phyloP scores from a whole-genome alignment of 2,797 vertebrate species.

The Loriculus beryllinus region DNA sequence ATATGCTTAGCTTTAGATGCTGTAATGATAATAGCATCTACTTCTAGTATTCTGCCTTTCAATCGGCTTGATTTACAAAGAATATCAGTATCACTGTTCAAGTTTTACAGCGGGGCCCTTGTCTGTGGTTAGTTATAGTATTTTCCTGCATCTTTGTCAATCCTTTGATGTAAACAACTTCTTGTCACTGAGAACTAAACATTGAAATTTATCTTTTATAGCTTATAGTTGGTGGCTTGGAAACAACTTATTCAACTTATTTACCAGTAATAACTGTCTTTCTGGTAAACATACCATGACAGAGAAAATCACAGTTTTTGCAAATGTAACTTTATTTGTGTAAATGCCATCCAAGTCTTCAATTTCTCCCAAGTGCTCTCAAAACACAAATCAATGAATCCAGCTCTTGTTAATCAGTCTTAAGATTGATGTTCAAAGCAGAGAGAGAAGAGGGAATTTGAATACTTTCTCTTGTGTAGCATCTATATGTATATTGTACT shows the following conservation, averaged over 20 bases:
- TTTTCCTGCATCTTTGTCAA: background rate
- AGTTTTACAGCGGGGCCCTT: background rate
- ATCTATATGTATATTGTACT: background rate
- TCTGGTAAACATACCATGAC: background rate
- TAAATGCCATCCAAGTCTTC: background rate
- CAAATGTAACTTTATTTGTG: background rate
- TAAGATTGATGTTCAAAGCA: background rate
- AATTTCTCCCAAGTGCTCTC: background rate
- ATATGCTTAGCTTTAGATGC: background rate
- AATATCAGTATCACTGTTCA: background rate
- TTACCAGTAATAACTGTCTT: background rate
- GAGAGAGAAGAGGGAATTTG: background rate
- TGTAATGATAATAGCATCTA: background rate
- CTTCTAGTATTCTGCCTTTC: background rate
- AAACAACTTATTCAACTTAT: background rate
- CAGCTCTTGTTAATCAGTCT: background rate
- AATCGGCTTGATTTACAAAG: background rate
- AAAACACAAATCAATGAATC: background rate
- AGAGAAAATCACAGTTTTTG: background rate
- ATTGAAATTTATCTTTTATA: background rate
- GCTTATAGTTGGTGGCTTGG: background rate
- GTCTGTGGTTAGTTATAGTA: background rate
- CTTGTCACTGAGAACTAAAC: background rate
- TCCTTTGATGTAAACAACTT: background rate
- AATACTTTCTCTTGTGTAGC: background rate